Base-by-base conservation (phyloP, 2,888 invertebrate genomes). In the Euplagia quadripunctaria region DNA sequence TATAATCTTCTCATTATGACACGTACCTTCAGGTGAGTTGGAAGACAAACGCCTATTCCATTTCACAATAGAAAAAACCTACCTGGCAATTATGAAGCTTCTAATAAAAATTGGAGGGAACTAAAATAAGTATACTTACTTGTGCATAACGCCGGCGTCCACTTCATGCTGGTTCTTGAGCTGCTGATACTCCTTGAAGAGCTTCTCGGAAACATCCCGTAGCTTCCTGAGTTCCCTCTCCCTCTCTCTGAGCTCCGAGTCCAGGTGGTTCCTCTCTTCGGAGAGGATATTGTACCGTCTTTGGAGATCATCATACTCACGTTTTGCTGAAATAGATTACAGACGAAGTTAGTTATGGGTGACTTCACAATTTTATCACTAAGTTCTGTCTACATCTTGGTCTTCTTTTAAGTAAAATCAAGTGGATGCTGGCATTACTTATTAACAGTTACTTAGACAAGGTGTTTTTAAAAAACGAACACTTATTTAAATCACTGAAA, bases 181-280 rank as follows among this genome's bases (percentile, higher is more conserved):
- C 88, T 97, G 97, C 89, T 97, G 97, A 91, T 98, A 98, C 89
- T 98, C 98, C 76, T 96, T 96, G 91, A 97, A 98, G 76, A 96
- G 91, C 82, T 97, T 97, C 94, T 97, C 97, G 12, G 98, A 97
- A 67, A 97, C 98, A 88, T 92, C 90, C 70, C 95, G 94, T 74
- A 97, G 91, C 87, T 97, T 96, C 75, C 95, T 92, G 74, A 97
- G 95, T 86, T 97, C 97, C 41, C 96, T 93, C 80, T 97, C 97
- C 75, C 97, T 95, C 83, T 97, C 97, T 4, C 95, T 94, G 4
- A 97, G 92, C 89, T 97, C 97, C 0, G 92, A 90, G 79, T 97
- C 97, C 77, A 97, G 88, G 75, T 96, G 96, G 81, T 96, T 96
- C 81, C 97, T 94, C 87, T 97, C 97, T 76, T 96, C 96, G 43